Evolutionary conservation across 2,888 invertebrate species (phyloP), one percentile per base, ranked within the genome.

Genomic region (Acrobasis repandana): DNA sequence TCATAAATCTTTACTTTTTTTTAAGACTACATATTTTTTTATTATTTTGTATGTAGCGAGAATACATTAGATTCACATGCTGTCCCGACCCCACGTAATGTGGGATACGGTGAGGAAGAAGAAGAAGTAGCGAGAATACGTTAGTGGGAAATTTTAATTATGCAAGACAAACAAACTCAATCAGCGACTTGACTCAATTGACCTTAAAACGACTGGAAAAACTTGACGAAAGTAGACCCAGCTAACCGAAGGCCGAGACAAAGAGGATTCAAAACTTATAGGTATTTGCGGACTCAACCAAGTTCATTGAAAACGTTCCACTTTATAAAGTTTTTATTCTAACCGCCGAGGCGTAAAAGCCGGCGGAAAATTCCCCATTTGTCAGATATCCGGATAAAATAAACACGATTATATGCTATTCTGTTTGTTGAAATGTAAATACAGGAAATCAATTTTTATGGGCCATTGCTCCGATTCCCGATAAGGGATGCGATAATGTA

Each of bases 371-470:
- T 48, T 50, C 48, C 28, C 57, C 57, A 54, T 60, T 63, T 58
- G 49, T 54, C 43, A 49, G 54, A 49, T 51, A 43, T 60, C 60
- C 49, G 52, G 60, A 60, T 56, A 49, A 63, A 60, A 62, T 60
- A 65, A 59, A 65, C 48, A 62, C 48, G 56, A 61, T 64, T 58
- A 64, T 61, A 34, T 56, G 58, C 58, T 64, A 56, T 56, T 49
- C 51, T 58, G 58, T 48, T 61, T 48, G 48, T 60, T 62, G 54
- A 62, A 62, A 60, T 51, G 52, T 52, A 52, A 52, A 52, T 52
- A 36, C 52, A 18, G 52, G 52, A 52, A 52, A 52, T 52, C 36
- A 36, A 36, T 52, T 36, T 52, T 36, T 36, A 52, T 52, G 51
- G 51, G 51, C n/a, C 34, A 34, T 52, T 52, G 52, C 52, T 16